Percentiles rank a stretch among this genome's conserved stretches.
These are phyloP conservation scores for Gnathonemus longibarbis DNA, from an alignment of 2,113 vertebrate species.

Conservation along the genomic window DNA sequence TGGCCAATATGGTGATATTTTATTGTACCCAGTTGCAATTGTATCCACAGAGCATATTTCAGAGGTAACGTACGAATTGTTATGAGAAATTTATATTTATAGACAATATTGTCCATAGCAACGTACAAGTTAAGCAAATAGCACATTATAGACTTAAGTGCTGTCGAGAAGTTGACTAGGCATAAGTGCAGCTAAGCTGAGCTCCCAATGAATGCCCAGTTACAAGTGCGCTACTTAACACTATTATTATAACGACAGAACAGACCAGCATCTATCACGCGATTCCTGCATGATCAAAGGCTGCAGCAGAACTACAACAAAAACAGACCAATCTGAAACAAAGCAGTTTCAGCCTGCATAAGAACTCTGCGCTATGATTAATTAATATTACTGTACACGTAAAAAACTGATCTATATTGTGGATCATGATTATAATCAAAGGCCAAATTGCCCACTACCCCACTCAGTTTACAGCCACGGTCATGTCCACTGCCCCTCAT, in stretches of 20 bases:
- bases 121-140: neutral
- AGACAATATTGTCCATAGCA: neutral
- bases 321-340: neutral
- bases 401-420: neutral
- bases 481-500: neutral
- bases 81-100: neutral
- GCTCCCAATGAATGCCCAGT: neutral
- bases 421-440: neutral
- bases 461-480: neutral
- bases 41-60: neutral
- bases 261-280: neutral
- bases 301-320: neutral
- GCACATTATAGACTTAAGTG: neutral
- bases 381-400: neutral
- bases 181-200: neutral
- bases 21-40: neutral
- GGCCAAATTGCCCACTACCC: neutral
- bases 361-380: neutral
- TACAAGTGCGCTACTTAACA: neutral
- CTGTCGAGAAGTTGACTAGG: neutral
- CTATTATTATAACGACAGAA: neutral
- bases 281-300: neutral
- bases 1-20: neutral
- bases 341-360: neutral
- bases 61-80: neutral